Conservation (phyloP, 2,888 invertebrate species). For the Parnassius orleans region DNA sequence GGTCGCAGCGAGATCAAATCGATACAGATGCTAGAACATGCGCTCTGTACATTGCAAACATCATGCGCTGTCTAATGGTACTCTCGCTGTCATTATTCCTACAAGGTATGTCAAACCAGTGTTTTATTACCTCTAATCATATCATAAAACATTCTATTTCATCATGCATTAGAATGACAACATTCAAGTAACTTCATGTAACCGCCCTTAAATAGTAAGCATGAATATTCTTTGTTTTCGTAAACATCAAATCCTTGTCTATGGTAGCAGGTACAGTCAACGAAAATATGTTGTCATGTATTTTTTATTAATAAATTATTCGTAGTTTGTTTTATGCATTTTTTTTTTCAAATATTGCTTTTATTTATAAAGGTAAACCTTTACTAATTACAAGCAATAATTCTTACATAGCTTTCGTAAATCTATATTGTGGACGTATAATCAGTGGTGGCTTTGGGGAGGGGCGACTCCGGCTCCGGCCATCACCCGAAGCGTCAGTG, state of each 20-base stretch:
- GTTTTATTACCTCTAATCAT: slow-evolving; percentile 8
- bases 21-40: slow-evolving; percentile 73
- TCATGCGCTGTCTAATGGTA: slow-evolving; percentile 68
- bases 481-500: too few relatives aligned
- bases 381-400: too few relatives aligned
- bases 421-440: too few relatives aligned
- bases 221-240: slow-evolving; percentile 21
- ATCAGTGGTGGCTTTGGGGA: too few relatives aligned
- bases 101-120: slow-evolving; percentile 65
- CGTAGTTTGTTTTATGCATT: too few relatives aligned
- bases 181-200: not conserved
- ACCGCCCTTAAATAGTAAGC: slow-evolving; percentile 2
- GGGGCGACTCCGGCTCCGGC: too few relatives aligned
- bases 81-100: slow-evolving; percentile 61
- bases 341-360: too few relatives aligned
- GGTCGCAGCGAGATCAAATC: slow-evolving; percentile 62
- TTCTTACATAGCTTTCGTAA: too few relatives aligned
- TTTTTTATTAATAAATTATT: not conserved
- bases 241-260: slow-evolving; percentile 46
- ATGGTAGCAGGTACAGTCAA: slow-evolving; percentile 31
- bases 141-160: slow-evolving; percentile 8
- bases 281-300: slow-evolving; percentile 1
- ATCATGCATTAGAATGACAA: slow-evolving; percentile 1
- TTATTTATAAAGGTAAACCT: too few relatives aligned
- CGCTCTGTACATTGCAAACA: slow-evolving; percentile 57